Evolutionary conservation across 2,113 vertebrate genomes (phyloP), one percentile per base, ranked within the genome.

Genomic region (Enhydra lutris): DNA sequence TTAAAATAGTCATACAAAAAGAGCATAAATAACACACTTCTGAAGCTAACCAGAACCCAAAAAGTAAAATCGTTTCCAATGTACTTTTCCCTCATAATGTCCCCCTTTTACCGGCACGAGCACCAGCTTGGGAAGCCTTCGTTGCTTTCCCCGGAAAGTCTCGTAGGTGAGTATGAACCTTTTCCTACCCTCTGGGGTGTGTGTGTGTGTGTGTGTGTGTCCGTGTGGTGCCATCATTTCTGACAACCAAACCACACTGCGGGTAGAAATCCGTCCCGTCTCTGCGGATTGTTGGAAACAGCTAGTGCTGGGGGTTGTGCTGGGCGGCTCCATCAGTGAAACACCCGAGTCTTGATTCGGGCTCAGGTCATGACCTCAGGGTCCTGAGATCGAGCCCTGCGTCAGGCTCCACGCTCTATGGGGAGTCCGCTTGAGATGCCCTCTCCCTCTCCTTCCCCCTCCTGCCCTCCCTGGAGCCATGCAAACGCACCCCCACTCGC

Each of bases 301-400:
- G 11, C 1, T 7, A 20, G n/a, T 3, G 5, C 47, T n/a, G 5
- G 21, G 18, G n/a, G n/a, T 61, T 1, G 18, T 9, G 4, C 34
- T 36, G 7, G 34, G 34, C 18, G 7, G 15, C 17, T 69, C 65
- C 4, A 8, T 71, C 8, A 21, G 20, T 71, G 11, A 71, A 36
- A 23, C 20, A n/a, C 3, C 69, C 0, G 4, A 39, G 4, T 69
- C 34, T 20, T 69, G 17, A n/a, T n/a, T 12, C 23, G 4, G 10
- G 69, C 69, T 73, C 36, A 39, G 10, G 36, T 39, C 69, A 23
- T 73, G 20, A 73, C 34, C 67, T 39, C 36, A 20, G 65, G 67
- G 67, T 73, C 69, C 20, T 73, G 69, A 39, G 36, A 52, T 52
- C 50, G 4, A 52, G 14, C 20, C 69, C 20, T 18, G 18, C 0